Evolutionary conservation across 1,140 invertebrate species (phyloP).

Genomic region (Hirudo medicinalis): DNA sequence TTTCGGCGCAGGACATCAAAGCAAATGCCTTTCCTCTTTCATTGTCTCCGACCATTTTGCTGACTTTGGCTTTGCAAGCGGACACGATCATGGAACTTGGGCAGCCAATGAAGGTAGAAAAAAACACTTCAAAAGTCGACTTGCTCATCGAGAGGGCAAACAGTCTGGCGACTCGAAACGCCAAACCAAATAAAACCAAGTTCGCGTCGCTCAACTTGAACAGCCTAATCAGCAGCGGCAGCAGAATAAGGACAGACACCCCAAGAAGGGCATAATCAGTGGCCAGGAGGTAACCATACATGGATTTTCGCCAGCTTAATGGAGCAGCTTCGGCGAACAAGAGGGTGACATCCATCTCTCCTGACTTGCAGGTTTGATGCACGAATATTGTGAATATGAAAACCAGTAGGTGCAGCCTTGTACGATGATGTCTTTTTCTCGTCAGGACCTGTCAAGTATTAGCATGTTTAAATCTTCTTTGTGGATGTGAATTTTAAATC

Average conservation of each 20-base stretch:
- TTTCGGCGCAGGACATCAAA: constrained; percentile 23
- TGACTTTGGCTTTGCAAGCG: constrained; percentile 22
- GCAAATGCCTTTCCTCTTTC: constrained; percentile 24
- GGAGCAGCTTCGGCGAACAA: constrained; percentile 33
- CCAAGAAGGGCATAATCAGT: constrained; percentile 32
- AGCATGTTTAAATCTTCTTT: no score
- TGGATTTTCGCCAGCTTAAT: constrained; percentile 33
- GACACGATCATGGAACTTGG: constrained; percentile 22
- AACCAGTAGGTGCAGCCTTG: constrained; percentile 27
- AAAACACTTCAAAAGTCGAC: constrained; percentile 18
- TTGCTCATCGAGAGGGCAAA: constrained; percentile 17
- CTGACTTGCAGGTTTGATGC: constrained; percentile 34
- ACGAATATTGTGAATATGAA: constrained; percentile 25
- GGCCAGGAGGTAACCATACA: constrained; percentile 39
- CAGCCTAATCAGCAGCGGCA: constrained; percentile 21
- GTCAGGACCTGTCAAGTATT: constrained; percentile 24
- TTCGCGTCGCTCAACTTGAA: constrained; percentile 18
- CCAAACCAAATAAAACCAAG: constrained; percentile 22
- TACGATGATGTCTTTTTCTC: constrained; percentile 25
- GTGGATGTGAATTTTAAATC: no score
- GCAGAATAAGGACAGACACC: constrained; percentile 19
- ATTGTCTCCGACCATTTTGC: constrained; percentile 23
- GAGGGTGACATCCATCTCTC: constrained; percentile 36
- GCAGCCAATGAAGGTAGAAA: constrained; percentile 23
- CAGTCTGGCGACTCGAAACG: constrained; percentile 22